Evolutionary conservation across 92 coral and sea anemone genomes (phyloP).

Genomic region (Parazoanthus swiftii): DNA sequence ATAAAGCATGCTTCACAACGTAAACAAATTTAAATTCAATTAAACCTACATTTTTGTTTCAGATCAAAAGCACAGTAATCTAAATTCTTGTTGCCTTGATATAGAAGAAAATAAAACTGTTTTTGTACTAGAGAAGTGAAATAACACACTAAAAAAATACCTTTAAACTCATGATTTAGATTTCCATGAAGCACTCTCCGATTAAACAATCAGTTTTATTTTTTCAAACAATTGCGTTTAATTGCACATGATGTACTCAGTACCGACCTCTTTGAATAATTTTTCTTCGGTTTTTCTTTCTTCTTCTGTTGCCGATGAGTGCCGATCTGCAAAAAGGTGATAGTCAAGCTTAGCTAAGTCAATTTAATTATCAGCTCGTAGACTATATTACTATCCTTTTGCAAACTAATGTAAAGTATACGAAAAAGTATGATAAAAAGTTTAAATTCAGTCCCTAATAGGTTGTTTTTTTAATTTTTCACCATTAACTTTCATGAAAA

Average conservation of each 20-base stretch:
- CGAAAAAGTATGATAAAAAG: background rate
- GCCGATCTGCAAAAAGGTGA: slow-evolving; percentile 71
- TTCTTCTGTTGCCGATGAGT: slow-evolving; percentile 86
- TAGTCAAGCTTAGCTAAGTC: background rate
- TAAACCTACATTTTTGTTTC: too few relatives aligned
- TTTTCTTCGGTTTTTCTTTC: slow-evolving; percentile 74
- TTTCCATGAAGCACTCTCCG: background rate
- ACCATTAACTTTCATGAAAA: too few relatives aligned
- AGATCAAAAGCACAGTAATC: too few relatives aligned
- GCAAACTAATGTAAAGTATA: background rate
- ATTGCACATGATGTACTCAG: background rate
- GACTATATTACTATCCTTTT: background rate
- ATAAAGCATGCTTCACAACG: too few relatives aligned
- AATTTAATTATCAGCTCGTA: background rate
- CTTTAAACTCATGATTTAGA: background rate
- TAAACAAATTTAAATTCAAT: too few relatives aligned
- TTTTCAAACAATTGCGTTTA: background rate
- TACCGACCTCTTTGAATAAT: slow-evolving; percentile 89
- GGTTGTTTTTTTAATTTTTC: too few relatives aligned
- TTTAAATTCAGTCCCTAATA: too few relatives aligned
- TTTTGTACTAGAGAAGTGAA: too few relatives aligned
- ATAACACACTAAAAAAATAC: background rate
- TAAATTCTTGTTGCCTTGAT: too few relatives aligned
- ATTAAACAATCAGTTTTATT: background rate
- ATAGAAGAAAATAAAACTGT: too few relatives aligned